Conservation (phyloP, 2,888 invertebrate genomes). For the Pandemis cinnamomeana region DNA sequence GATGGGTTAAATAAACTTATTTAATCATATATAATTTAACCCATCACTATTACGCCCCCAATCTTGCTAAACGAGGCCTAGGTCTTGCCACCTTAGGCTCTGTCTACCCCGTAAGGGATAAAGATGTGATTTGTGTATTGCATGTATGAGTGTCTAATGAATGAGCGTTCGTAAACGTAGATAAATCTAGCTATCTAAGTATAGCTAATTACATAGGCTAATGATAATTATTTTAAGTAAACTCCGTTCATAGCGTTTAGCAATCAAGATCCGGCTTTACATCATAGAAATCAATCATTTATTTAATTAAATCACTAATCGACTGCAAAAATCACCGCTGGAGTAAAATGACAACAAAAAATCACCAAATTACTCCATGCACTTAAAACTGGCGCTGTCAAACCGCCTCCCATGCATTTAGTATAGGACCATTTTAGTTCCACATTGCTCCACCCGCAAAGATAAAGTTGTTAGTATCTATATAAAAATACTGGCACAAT, state of each 20-base stretch:
- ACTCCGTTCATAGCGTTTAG: background rate
- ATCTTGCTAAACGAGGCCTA: too few relatives aligned
- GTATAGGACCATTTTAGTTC: background rate
- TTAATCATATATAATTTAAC: too few relatives aligned
- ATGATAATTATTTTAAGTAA: background rate
- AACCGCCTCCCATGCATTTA: background rate
- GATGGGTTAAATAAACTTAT: too few relatives aligned
- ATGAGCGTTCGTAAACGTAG: too few relatives aligned
- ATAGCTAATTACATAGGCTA: too few relatives aligned
- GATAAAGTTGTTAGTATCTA: slow-evolving; percentile 25
- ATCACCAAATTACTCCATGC: slow-evolving; percentile 13
- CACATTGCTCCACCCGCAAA: slow-evolving; percentile 14
- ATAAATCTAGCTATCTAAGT: too few relatives aligned
- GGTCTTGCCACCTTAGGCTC: too few relatives aligned
- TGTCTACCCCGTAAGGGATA: too few relatives aligned
- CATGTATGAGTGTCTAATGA: too few relatives aligned
- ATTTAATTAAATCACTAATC: slow-evolving; percentile 24
- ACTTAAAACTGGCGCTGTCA: background rate
- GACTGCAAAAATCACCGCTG: slow-evolving; percentile 4
- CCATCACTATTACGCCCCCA: too few relatives aligned
- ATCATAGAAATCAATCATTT: slow-evolving; percentile 26
- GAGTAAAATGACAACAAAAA: slow-evolving; percentile 19
- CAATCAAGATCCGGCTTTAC: slow-evolving; percentile 28
- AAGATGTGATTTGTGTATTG: too few relatives aligned
- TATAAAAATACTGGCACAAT: slow-evolving; percentile 32